These are phyloP conservation scores for Clivina fossor DNA, from an alignment of 2,888 invertebrate genomes.

Conservation along the genomic window DNA sequence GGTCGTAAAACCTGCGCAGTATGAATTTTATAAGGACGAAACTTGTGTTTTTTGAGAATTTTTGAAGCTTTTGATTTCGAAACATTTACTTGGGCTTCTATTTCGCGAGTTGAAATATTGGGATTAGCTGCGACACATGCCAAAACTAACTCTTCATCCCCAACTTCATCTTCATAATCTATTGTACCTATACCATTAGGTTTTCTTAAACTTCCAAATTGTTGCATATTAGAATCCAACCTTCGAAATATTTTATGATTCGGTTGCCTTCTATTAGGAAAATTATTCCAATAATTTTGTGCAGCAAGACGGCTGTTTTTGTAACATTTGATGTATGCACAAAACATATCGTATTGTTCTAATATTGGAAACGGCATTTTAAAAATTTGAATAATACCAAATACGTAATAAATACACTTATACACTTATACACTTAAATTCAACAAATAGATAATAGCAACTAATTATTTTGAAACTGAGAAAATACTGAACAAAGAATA, in stretches of 20 bases:
- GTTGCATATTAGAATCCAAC: constrained; percentile 17
- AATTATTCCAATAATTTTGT: constrained; percentile 9
- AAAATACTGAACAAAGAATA: too few species aligned
- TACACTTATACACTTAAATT: too few species aligned
- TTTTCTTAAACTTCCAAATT: constrained; percentile 14
- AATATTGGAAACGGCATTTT: neutral
- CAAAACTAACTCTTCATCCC: constrained; percentile 4
- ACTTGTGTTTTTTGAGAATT: constrained; percentile 10
- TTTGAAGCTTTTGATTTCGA: constrained; percentile 15
- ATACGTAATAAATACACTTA: neutral
- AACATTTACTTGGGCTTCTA: constrained; percentile 8
- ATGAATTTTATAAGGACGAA: constrained; percentile 10
- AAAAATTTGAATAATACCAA: neutral
- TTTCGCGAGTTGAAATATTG: constrained; percentile 18
- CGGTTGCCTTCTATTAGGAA: constrained; percentile 12
- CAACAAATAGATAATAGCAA: too few species aligned
- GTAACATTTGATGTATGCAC: constrained; percentile 4
- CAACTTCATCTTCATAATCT: constrained; percentile 1
- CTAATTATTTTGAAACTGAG: too few species aligned
- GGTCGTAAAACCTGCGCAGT: constrained; percentile 13
- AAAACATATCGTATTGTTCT: constrained; percentile 6
- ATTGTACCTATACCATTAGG: constrained; percentile 3
- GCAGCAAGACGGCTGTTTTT: constrained; percentile 18
- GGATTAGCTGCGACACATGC: constrained; percentile 22
- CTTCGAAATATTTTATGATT: constrained; percentile 16